phyloP scores from a whole-genome alignment of 2,888 invertebrate genomes.

The Leptinotarsa haldemani region DNA sequence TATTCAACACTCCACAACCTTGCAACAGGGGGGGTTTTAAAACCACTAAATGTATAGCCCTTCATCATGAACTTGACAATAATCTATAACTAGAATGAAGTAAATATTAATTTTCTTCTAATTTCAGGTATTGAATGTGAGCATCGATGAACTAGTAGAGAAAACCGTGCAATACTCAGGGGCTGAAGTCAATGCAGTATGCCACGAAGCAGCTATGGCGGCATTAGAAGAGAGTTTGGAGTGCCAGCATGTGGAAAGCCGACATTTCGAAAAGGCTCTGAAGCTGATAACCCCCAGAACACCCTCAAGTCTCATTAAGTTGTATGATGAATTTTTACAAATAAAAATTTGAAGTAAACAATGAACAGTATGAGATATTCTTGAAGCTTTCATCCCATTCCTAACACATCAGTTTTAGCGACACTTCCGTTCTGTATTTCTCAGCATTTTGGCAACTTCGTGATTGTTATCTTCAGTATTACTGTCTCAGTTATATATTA shows the following conservation, averaged over 20 bases:
- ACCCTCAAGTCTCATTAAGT: constrained; percentile 74
- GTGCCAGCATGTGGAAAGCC: constrained; percentile 71
- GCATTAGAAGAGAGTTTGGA: constrained; percentile 83
- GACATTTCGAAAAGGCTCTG: constrained; percentile 82
- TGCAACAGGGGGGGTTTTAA: too few species aligned
- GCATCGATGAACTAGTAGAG: constrained; percentile 74
- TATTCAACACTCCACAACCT: too few species aligned
- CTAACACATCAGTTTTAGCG: too few species aligned
- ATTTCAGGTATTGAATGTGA: constrained; percentile 69
- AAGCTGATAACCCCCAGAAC: constrained; percentile 81
- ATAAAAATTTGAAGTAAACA: constrained; percentile 24
- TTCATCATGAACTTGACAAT: too few species aligned
- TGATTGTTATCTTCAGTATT: too few species aligned
- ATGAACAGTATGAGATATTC: neutral
- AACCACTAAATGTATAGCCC: too few species aligned
- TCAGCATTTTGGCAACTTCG: too few species aligned
- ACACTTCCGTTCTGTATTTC: too few species aligned
- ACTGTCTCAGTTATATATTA: too few species aligned
- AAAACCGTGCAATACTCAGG: constrained; percentile 89
- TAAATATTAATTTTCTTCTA: neutral
- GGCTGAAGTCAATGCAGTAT: constrained; percentile 91
- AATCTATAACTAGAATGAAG: neutral
- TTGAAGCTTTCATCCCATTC: too few species aligned
- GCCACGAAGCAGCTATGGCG: constrained; percentile 90
- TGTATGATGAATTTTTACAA: constrained; percentile 77